Evolutionary conservation across 1,140 invertebrate genomes (phyloP), one percentile per base, ranked within the genome.

Genomic region (Temnothorax nylanderi): DNA sequence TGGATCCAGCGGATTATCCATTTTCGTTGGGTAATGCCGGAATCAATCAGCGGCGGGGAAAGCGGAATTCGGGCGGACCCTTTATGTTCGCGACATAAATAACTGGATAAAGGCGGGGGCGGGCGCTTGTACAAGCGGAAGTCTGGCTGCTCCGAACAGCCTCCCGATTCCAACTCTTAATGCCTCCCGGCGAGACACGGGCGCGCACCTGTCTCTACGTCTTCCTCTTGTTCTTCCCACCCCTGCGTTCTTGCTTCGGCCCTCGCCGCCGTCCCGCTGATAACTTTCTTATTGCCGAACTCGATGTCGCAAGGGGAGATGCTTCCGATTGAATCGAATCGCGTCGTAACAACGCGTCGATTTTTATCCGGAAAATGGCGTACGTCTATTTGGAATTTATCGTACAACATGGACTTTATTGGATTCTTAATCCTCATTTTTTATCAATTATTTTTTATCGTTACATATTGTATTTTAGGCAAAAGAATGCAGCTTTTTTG

Each of bases 211-310:
- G 69, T 81, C 80, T 76, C 60, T 76, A 47, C 32, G 58, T 86
- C 74, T 64, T 72, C 54, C 41, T 58, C 82, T 34, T 80, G 51
- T 88, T 82, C 54, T 80, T 75, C 82, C 56, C 34, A 26, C 21
- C 5, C 44, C 18, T 11, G 6, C 60, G n/a, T 47, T 47, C 47
- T 76, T 21, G 6, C 26, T 32, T 41, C 58, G 64, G 37, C 65
- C 26, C 62, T 47, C 60, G 21, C 3, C 18, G 13, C 26, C 44
- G 47, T 69, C n/a, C 62, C 47, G 64, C 34, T 71, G 78, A 81
- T 81, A 94, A 94, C 91, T 95, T 95, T 94, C 93, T 94, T 94
- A 94, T 94, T 94, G 94, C 94, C 94, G 90, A 95, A 94, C 94
- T 95, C 92, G 93, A 93, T 92, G 91, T 92, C 92, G 90, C 87